Percentiles rank a stretch among this genome's conserved stretches.
Conservation (phyloP, 2,888 invertebrate genomes). For the Clistopyga incitator region DNA sequence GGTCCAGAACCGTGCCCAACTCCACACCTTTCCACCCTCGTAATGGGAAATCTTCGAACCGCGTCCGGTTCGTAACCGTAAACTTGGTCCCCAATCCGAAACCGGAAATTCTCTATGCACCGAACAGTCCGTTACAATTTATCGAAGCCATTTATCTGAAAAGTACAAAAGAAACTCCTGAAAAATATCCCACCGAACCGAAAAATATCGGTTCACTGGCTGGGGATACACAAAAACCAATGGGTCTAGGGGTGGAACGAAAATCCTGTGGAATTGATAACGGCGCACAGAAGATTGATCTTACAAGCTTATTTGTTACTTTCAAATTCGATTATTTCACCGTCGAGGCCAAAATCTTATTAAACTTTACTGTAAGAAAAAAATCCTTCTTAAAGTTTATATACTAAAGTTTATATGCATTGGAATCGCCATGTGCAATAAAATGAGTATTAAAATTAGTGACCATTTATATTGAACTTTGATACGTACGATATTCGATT, state of each 20-base stretch:
- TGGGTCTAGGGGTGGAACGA: background rate
- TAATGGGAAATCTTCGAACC: constrained; percentile 21
- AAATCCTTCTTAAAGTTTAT: too few relatives aligned
- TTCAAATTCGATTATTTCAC: background rate
- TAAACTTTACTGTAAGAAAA: background rate
- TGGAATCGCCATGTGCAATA: too few relatives aligned
- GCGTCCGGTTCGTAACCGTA: constrained; percentile 15
- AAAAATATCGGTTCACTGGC: constrained; percentile 3
- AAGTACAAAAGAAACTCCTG: background rate
- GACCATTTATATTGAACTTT: too few relatives aligned
- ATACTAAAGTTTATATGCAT: too few relatives aligned
- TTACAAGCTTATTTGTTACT: background rate
- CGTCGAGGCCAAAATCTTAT: background rate
- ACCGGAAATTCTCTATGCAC: constrained; percentile 29
- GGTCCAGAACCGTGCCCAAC: background rate
- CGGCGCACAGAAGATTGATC: background rate
- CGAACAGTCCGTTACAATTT: constrained; percentile 19
- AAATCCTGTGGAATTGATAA: background rate
- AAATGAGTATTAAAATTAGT: too few relatives aligned
- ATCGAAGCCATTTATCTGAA: constrained; percentile 22
- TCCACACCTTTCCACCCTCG: background rate
- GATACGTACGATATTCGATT: too few relatives aligned
- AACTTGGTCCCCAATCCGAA: constrained; percentile 24
- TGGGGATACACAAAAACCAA: background rate
- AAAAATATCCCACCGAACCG: constrained; percentile 4